These are phyloP conservation scores for Tipula lateralis DNA, from an alignment of 2,888 invertebrate genomes.

Conservation along the genomic window DNA sequence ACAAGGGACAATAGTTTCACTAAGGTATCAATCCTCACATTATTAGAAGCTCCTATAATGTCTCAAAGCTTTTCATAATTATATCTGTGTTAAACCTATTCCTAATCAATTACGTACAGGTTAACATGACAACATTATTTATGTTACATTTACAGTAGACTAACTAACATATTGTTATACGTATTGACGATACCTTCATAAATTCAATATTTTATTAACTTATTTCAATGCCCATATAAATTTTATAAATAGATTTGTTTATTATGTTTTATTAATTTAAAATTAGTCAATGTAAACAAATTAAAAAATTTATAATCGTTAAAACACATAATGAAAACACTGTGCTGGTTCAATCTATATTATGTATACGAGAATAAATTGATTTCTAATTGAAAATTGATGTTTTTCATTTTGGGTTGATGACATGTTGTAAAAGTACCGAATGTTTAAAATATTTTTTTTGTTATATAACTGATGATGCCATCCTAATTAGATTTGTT, in stretches of 20 bases:
- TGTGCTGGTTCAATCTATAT: not conserved
- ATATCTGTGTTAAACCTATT: too few species aligned
- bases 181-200: too few species aligned
- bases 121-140: too few species aligned
- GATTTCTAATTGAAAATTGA: not conserved
- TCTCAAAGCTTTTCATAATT: too few species aligned
- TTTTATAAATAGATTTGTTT: not conserved
- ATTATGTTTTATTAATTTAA: not conserved
- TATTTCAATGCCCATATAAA: not conserved
- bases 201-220: not conserved
- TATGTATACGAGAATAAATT: not conserved
- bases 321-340: not conserved
- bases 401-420: not conserved
- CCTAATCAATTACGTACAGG: too few species aligned
- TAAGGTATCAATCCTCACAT: too few species aligned
- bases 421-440: not conserved
- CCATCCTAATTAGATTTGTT: not conserved
- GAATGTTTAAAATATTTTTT: not conserved
- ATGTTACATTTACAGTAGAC: too few species aligned
- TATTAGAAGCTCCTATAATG: too few species aligned
- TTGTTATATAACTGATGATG: not conserved
- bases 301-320: not conserved
- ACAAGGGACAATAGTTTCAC: too few species aligned
- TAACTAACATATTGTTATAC: too few species aligned
- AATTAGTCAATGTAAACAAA: conserved; percentile 5